Percentiles rank a stretch among this genome's conserved stretches.
Evolutionary conservation across 92 coral and sea anemone genomes (phyloP).

Genomic region (Zoanthus solanderi): DNA sequence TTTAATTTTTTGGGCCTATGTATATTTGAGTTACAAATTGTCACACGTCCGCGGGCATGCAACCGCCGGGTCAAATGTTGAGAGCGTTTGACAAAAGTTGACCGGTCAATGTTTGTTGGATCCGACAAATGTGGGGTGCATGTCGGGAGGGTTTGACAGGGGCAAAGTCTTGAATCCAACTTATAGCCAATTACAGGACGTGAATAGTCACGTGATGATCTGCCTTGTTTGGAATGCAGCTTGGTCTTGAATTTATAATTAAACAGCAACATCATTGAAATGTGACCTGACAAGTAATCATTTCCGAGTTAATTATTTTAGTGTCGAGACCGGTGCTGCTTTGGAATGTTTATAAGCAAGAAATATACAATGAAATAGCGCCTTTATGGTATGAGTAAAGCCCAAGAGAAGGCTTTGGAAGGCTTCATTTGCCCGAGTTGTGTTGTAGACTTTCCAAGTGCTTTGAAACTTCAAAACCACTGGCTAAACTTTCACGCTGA

Average conservation of each 20-base stretch:
- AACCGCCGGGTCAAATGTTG: too few species aligned
- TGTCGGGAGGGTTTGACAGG: too few species aligned
- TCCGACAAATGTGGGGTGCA: too few species aligned
- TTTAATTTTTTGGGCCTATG: too few species aligned
- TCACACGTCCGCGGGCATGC: too few species aligned
- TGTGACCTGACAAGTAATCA: slow-evolving; percentile 17
- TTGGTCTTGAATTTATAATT: neutral
- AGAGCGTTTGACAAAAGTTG: too few species aligned
- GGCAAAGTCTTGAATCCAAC: neutral
- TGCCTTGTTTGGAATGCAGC: neutral
- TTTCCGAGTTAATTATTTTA: neutral
- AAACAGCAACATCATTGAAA: slow-evolving; percentile 2
- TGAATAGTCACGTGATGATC: slow-evolving; percentile 7
- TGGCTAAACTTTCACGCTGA: slow-evolving; percentile 82
- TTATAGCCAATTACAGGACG: slow-evolving; percentile 12
- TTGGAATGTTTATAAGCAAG: slow-evolving; percentile 16
- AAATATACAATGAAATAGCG: slow-evolving; percentile 36
- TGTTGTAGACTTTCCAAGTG: slow-evolving; percentile 87
- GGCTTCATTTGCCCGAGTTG: slow-evolving; percentile 98
- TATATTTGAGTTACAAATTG: too few species aligned
- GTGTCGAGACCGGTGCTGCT: slow-evolving; percentile 19
- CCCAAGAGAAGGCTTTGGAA: slow-evolving; percentile 71
- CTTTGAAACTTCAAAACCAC: slow-evolving; percentile 81
- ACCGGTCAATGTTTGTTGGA: too few species aligned
- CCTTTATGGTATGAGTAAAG: slow-evolving; percentile 89